Evolutionary conservation across 2,888 invertebrate species (phyloP), one percentile per base, ranked within the genome.

Genomic region (Lissonota sp.): DNA sequence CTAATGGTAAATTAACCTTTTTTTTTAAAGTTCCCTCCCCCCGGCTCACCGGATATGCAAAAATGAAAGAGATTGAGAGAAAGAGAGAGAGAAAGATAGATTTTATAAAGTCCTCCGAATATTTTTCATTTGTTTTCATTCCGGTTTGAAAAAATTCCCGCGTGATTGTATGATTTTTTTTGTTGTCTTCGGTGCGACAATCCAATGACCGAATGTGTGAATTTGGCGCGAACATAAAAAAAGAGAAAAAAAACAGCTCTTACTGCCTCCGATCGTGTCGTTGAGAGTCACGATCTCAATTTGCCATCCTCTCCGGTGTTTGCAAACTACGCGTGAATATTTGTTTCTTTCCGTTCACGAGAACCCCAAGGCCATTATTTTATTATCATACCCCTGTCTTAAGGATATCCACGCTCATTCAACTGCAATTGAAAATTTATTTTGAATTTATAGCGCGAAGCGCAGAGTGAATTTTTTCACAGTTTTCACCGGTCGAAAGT

Each of bases 211-310:
- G 26, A 26, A 26, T 26, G 26, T 26, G 26, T 26, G 26, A 26
- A 26, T 26, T 26, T 26, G 26, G 3, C 26, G 26, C 46, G 46
- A 63, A n/a, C 46, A 46, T 26, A 44, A 12, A 53, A 26, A n/a
- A 51, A n/a, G n/a, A n/a, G n/a, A n/a, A 40, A 10, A 53, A 55
- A 70, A 70, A 73, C 69, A 81, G 46, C 81, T 49, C 70, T 74
- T 81, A 81, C 78, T 81, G 81, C 81, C 81, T 75, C n/a, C n/a
- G 74, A 60, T 66, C 74, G 73, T 69, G 81, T 78, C 78, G 78
- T 78, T 42, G 72, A 72, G 73, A 26, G 58, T 67, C 39, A 44
- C 26, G 26, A 3, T 26, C 26, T 26, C 26, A 26, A 1, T 26
- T 26, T 26, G 26, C 26, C 26, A 1, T 26, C 26, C 26, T 26